Evolutionary conservation across 2,888 invertebrate species (phyloP).

Genomic region (Physocephala rufipes): DNA sequence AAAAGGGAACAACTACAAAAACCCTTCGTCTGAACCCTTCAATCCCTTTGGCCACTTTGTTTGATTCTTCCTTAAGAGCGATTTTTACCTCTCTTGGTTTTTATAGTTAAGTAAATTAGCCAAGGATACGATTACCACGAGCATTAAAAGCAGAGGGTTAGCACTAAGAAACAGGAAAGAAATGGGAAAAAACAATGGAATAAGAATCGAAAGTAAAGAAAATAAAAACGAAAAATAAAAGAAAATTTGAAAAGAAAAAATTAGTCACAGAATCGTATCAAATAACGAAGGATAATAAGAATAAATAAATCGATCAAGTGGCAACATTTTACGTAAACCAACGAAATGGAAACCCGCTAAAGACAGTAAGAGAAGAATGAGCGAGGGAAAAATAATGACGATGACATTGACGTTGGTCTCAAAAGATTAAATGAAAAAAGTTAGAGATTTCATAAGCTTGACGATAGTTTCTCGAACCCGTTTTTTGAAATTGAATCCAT

Average conservation of each 20-base stretch:
- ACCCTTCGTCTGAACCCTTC: neutral
- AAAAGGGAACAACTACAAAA: too few species aligned
- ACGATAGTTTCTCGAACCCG: too few species aligned
- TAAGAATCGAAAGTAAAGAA: neutral
- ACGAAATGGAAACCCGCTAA: neutral
- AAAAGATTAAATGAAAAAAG: too few species aligned
- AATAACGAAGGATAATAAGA: slow-evolving; percentile 23
- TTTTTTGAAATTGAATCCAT: too few species aligned
- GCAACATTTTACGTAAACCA: neutral
- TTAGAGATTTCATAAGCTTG: too few species aligned
- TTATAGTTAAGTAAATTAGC: slow-evolving; percentile 27
- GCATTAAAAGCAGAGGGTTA: slow-evolving; percentile 14
- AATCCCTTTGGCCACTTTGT: neutral
- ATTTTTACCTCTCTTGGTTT: neutral
- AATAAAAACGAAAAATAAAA: neutral
- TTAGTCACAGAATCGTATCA: slow-evolving; percentile 17
- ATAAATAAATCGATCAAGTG: slow-evolving; percentile 27
- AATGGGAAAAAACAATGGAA: neutral
- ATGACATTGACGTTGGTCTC: neutral
- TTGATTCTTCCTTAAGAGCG: neutral
- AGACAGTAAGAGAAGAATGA: neutral
- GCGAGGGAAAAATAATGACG: neutral
- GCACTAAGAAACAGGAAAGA: too few species aligned
- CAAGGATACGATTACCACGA: slow-evolving; percentile 25
- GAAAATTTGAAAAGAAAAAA: neutral